A percentile compares a stretch with the other conserved stretches of the same genome.
Conservation (phyloP, 1,140 invertebrate species). For the Heliconius eleuchia region DNA sequence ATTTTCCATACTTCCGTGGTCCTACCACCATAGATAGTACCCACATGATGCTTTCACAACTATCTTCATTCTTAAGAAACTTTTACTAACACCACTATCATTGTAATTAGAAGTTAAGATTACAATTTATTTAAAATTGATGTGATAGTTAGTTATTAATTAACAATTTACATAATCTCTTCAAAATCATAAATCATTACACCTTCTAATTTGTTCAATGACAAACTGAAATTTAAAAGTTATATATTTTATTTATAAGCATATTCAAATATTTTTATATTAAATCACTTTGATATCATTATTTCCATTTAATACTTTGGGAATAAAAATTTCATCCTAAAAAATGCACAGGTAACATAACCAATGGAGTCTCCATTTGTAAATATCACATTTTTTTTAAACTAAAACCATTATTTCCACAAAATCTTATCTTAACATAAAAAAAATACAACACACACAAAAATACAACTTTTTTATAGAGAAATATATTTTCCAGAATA, state of each 20-base stretch:
- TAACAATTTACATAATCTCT: not conserved
- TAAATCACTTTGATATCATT: not conserved
- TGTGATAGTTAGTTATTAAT: slow-evolving; percentile 34
- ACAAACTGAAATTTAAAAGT: too few species aligned
- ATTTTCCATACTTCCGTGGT: slow-evolving; percentile 38
- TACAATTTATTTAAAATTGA: slow-evolving; percentile 23
- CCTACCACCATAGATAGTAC: slow-evolving; percentile 49
- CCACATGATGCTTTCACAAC: slow-evolving; percentile 56
- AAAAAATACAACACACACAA: not conserved
- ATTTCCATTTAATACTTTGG: too few species aligned
- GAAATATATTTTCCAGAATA: slow-evolving; percentile 3
- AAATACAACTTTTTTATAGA: not conserved
- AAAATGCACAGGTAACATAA: not conserved
- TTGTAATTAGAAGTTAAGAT: slow-evolving; percentile 22
- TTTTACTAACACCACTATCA: slow-evolving; percentile 46
- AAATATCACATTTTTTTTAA: not conserved
- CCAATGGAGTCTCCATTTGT: not conserved
- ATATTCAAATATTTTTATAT: too few species aligned
- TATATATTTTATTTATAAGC: too few species aligned
- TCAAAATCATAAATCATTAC: slow-evolving; percentile 1
- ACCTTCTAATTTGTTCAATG: not conserved
- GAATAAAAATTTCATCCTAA: not conserved
- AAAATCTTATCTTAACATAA: not conserved
- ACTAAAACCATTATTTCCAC: not conserved
- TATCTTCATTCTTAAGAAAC: slow-evolving; percentile 61